A percentile compares a stretch with the other conserved stretches of the same genome.
phyloP scores from a whole-genome alignment of 2,888 invertebrate genomes.

The Aporophyla lueneburgensis region DNA sequence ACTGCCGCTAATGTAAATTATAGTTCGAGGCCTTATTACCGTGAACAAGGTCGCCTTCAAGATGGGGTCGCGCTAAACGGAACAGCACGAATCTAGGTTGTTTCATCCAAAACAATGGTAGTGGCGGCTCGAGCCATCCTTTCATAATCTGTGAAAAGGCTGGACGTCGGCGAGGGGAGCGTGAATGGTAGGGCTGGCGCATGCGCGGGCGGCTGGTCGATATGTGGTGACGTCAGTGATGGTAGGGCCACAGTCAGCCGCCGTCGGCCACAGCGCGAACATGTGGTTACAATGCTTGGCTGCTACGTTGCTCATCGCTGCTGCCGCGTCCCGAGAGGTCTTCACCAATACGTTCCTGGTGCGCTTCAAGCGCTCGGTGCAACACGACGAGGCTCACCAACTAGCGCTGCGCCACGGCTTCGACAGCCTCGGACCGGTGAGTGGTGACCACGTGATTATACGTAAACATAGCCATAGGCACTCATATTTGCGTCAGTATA shows the following conservation, averaged over 20 bases:
- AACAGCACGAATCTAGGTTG: slow-evolving; percentile 71
- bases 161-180: slow-evolving; percentile 63
- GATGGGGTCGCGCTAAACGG: slow-evolving; percentile 61
- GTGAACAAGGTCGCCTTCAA: slow-evolving; percentile 63
- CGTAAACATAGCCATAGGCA: slow-evolving; percentile 83
- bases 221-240: slow-evolving; percentile 87
- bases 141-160: slow-evolving; percentile 80
- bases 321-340: slow-evolving; percentile 91
- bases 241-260: slow-evolving; percentile 86
- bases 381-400: slow-evolving; percentile 94
- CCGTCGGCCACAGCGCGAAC: slow-evolving; percentile 83
- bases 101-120: slow-evolving; percentile 76
- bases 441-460: slow-evolving; percentile 90
- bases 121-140: slow-evolving; percentile 70
- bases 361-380: slow-evolving; percentile 95
- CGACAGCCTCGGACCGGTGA: slow-evolving; percentile 98
- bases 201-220: slow-evolving; percentile 85
- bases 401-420: slow-evolving; percentile 98
- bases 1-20: slow-evolving; percentile 52
- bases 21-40: slow-evolving; percentile 56
- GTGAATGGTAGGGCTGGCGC: slow-evolving; percentile 78
- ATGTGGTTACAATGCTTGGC: slow-evolving; percentile 89
- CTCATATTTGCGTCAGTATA: slow-evolving; percentile 65
- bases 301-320: slow-evolving; percentile 84
- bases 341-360: slow-evolving; percentile 99